Evolutionary conservation across 2,888 invertebrate genomes (phyloP), one percentile per base, ranked within the genome.

Genomic region (Eupithecia inturbata): DNA sequence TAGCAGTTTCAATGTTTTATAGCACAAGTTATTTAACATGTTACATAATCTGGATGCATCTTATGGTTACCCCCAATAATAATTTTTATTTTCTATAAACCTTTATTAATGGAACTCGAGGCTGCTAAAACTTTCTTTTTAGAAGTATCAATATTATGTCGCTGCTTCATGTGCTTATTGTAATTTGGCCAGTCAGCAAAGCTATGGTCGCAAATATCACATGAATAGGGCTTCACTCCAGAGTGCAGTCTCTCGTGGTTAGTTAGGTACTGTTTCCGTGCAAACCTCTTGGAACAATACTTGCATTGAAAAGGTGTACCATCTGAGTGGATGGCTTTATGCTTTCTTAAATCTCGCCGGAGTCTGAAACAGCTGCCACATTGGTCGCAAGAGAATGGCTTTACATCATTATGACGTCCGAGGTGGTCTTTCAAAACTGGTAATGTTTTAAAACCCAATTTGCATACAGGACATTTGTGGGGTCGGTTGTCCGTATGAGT

Each of bases 111-210:
- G 9, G 2, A 22, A 53, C 53, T 53, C 1, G 62, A 62, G 19
- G 31, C 19, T 9, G 28, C 31, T 31, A 62, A 19, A 31, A 31
- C 4, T 49, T 39, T 70, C 26, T 49, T 73, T 67, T 63, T 70
- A 3, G 69, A 60, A 10, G 60, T 69, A 22, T 60, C 60, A 19
- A 60, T 60, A 33, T 96, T 95, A 81, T 97, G 97, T 36, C 96
- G 92, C 26, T 96, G 92, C 87, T 96, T 97, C 96, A 97, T 96
- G 83, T 97, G 97, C 82, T 97, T 97, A 83, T 97, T 97, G 82
- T 96, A 97, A 90, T 97, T 97, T 0, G 97, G 96, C 96, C 96
- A 97, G 86, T 97, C 96, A 0, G 96, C 96, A 81, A 97, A 97
- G 80, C 96, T 87, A 19, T 87, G 80, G 81, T 96, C 95, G 83